These are phyloP conservation scores for Motacilla alba DNA, from an alignment of 2,113 vertebrate species.

Conservation along the genomic window DNA sequence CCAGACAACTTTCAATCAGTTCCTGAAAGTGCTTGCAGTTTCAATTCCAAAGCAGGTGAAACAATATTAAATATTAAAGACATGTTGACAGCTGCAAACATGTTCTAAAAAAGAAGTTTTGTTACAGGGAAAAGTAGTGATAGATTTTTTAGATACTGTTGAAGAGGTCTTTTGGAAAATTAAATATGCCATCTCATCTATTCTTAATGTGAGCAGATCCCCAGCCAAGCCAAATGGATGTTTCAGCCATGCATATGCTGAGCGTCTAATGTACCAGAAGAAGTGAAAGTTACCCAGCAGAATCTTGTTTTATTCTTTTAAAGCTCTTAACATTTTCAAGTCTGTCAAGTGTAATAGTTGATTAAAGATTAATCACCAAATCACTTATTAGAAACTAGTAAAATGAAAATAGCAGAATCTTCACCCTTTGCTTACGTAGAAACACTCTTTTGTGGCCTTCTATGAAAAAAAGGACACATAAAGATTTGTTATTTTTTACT, in stretches of 20 bases:
- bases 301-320: neutral
- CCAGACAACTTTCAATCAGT: conserved; percentile 10
- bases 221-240: conserved; percentile 27
- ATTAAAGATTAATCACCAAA: conserved; percentile 12
- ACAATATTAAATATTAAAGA: conserved; percentile 51
- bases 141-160: neutral
- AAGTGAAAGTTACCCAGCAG: conserved; percentile 25
- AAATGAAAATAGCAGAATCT: neutral
- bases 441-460: neutral
- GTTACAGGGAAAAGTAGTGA: neutral
- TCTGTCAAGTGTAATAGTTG: neutral
- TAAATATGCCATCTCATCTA: conserved; percentile 30
- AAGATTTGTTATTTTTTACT: neutral
- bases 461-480: neutral
- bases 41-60: conserved; percentile 34
- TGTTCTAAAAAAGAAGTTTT: neutral
- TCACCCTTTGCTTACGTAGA: neutral
- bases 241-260: conserved; percentile 31
- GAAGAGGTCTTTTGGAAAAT: conserved; percentile 27
- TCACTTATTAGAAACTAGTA: neutral
- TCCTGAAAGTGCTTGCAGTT: conserved; percentile 8
- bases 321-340: conserved; percentile 7
- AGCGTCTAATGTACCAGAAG: conserved; percentile 8
- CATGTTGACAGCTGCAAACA: conserved; percentile 6
- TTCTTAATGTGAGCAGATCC: conserved; percentile 32